phyloP scores from a whole-genome alignment of 2,888 invertebrate genomes.

The Polydrusus pterygomalis region DNA sequence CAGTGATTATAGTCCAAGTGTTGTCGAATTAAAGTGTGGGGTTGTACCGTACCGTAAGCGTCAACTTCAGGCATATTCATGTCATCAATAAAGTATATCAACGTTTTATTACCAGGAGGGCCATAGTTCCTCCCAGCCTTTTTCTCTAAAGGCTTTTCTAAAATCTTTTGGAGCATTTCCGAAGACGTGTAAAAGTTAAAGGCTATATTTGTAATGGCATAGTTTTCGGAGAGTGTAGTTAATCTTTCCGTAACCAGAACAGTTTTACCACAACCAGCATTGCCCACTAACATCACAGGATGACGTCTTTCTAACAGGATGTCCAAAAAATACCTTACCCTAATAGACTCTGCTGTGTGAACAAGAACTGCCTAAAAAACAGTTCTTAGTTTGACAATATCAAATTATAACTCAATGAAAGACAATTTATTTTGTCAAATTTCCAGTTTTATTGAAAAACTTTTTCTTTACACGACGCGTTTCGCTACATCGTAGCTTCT shows the following conservation, averaged over 20 bases:
- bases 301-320: slow-evolving; percentile 90
- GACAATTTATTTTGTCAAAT: too few relatives aligned
- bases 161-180: slow-evolving; percentile 92
- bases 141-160: slow-evolving; percentile 96
- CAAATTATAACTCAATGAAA: too few relatives aligned
- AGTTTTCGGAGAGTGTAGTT: slow-evolving; percentile 86
- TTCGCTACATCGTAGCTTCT: too few relatives aligned
- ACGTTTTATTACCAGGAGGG: slow-evolving; percentile 94
- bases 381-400: background rate
- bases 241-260: slow-evolving; percentile 85
- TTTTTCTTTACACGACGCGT: too few relatives aligned
- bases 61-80: slow-evolving; percentile 98
- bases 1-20: slow-evolving; percentile 97
- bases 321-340: slow-evolving; percentile 92
- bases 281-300: slow-evolving; percentile 96
- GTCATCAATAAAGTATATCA: slow-evolving; percentile 97
- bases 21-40: slow-evolving; percentile 95
- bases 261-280: slow-evolving; percentile 96
- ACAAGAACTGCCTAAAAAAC: slow-evolving; percentile 88
- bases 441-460: too few relatives aligned
- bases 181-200: slow-evolving; percentile 98
- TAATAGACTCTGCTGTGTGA: slow-evolving; percentile 94
- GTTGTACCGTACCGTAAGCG: slow-evolving; percentile 95
- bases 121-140: slow-evolving; percentile 96
- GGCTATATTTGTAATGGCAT: slow-evolving; percentile 92